Evolutionary conservation across 2,797 vertebrate species (phyloP).

Genomic region (Myiothlypis coronata): DNA sequence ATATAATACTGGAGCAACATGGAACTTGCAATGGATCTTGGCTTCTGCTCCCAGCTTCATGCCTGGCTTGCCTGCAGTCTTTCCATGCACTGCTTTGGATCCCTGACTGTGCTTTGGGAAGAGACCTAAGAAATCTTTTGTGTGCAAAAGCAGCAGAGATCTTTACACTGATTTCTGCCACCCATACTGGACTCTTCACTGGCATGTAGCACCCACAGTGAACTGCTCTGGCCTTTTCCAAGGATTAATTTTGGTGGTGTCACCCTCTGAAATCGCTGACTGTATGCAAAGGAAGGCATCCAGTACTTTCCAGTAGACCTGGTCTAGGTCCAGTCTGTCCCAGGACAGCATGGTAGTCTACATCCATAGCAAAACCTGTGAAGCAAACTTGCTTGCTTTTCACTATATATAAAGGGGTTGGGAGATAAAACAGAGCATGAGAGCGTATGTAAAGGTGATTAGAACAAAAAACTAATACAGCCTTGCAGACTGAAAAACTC

Average conservation of each 20-base stretch:
- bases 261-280: not conserved
- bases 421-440: not conserved
- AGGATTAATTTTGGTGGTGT: not conserved
- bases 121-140: not conserved
- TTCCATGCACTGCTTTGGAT: not conserved
- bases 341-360: not conserved
- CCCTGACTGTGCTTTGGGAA: not conserved
- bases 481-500: not conserved
- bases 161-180: not conserved
- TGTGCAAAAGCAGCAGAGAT: not conserved
- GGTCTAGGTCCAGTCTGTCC: not conserved
- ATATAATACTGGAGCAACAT: not conserved
- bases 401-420: not conserved
- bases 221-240: not conserved
- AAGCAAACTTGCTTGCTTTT: not conserved
- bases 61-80: not conserved
- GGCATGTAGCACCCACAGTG: not conserved
- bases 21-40: not conserved
- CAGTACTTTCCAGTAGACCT: not conserved
- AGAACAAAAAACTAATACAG: not conserved
- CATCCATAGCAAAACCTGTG: no score
- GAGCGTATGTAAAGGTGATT: not conserved
- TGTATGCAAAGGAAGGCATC: not conserved
- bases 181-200: not conserved
- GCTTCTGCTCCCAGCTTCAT: not conserved